Conservation (phyloP, 1,140 invertebrate species). For the Drosophila miranda region DNA sequence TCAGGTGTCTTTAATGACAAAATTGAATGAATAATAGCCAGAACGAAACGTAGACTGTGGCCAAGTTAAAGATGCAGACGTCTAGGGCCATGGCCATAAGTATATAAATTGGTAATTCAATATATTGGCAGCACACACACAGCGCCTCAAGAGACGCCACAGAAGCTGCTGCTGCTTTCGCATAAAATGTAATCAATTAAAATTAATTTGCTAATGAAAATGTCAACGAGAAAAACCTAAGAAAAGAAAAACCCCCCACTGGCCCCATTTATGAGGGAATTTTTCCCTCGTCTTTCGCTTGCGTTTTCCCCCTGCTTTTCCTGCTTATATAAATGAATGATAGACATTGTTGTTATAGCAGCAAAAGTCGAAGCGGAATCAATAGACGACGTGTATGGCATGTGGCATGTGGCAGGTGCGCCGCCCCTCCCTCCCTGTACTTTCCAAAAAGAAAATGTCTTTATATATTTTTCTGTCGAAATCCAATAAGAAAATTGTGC, state of each 20-base stretch:
- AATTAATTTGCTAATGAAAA: conserved; percentile 75
- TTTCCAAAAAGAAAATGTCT: conserved; percentile 40
- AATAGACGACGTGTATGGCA: conserved; percentile 60
- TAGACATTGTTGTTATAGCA: conserved; percentile 69
- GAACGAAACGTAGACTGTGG: too few relatives aligned
- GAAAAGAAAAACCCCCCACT: conserved; percentile 22
- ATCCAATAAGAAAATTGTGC: conserved; percentile 62
- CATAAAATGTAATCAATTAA: conserved; percentile 75
- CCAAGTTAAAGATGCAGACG: too few relatives aligned
- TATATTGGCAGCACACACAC: conserved; percentile 44
- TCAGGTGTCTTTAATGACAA: too few relatives aligned
- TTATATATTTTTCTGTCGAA: conserved; percentile 29
- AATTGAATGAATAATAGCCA: too few relatives aligned
- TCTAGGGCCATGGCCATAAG: conserved; percentile 9
- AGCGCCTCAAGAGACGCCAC: background rate
- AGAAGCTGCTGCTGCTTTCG: conserved; percentile 47
- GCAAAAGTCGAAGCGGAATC: conserved; percentile 28
- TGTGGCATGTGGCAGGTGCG: conserved; percentile 49
- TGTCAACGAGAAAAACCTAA: conserved; percentile 50
- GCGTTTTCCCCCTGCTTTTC: conserved; percentile 16
- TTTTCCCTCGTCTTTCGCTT: conserved; percentile 9
- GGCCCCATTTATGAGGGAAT: conserved; percentile 51
- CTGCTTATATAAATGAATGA: conserved; percentile 59
- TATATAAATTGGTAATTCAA: conserved; percentile 71
- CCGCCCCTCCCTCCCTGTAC: background rate